Evolutionary conservation across 2,797 vertebrate species (phyloP).

Genomic region (Muscicapa striata): DNA sequence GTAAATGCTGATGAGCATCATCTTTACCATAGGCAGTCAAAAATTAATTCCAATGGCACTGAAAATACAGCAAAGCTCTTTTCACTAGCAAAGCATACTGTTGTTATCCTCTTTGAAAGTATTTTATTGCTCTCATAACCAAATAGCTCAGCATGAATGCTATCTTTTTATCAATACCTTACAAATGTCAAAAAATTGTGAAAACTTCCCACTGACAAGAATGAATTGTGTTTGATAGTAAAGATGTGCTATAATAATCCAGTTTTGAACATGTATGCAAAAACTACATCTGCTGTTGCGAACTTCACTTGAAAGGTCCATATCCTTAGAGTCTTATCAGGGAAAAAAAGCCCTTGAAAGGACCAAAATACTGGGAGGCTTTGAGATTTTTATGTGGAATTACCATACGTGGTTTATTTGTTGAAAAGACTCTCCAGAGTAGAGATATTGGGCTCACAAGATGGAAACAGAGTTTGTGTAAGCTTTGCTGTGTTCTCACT

Average conservation of each 20-base stretch:
- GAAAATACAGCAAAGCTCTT: background rate
- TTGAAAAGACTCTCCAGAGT: background rate
- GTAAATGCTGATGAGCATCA: background rate
- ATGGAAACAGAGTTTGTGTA: background rate
- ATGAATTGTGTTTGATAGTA: background rate
- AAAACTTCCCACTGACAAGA: background rate
- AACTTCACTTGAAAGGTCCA: background rate
- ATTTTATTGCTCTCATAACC: background rate
- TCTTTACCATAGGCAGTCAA: background rate
- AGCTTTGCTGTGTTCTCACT: background rate
- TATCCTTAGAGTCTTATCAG: background rate
- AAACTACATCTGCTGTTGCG: background rate
- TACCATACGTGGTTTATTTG: background rate
- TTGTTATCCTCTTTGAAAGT: background rate
- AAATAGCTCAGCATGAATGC: background rate
- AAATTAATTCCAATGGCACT: background rate
- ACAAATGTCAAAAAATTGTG: background rate
- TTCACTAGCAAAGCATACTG: rapidly evolving
- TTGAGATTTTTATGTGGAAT: background rate
- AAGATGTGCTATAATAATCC: background rate
- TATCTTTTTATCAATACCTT: background rate
- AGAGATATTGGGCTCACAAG: background rate
- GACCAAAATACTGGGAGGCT: background rate
- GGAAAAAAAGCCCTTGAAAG: background rate
- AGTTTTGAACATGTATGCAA: background rate